Conservation (phyloP, 2,888 invertebrate genomes). For the Callimorpha dominula region DNA sequence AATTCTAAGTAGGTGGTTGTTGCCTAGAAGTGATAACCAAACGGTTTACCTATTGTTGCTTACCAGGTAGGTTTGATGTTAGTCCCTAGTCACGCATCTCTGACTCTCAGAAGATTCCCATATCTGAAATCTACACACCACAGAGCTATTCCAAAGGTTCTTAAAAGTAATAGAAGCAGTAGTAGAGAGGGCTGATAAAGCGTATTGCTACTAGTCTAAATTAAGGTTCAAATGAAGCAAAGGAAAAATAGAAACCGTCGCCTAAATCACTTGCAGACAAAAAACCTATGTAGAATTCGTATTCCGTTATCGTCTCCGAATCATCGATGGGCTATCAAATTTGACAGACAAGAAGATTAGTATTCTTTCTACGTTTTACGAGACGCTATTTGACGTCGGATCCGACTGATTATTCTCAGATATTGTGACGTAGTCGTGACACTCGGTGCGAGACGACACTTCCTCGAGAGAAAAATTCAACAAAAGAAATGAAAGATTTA, state of each 20-base stretch:
- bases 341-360: constrained; percentile 52
- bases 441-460: constrained; percentile 9
- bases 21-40: too few relatives aligned
- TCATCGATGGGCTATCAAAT: constrained; percentile 53
- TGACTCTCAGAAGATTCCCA: neutral
- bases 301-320: constrained; percentile 42
- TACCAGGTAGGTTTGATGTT: neutral
- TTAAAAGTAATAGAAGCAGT: neutral
- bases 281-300: constrained; percentile 40
- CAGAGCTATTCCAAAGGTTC: neutral
- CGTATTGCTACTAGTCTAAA: neutral
- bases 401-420: constrained; percentile 51
- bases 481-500: constrained; percentile 37
- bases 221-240: neutral
- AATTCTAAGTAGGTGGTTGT: too few relatives aligned
- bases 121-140: neutral
- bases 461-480: constrained; percentile 27
- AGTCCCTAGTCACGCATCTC: neutral
- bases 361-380: constrained; percentile 54
- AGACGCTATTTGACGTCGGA: constrained; percentile 50
- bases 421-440: constrained; percentile 40
- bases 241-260: constrained; percentile 30
- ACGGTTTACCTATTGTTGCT: too few relatives aligned
- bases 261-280: constrained; percentile 41
- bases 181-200: neutral